Conservation (phyloP, 1,140 invertebrate genomes). For the Diabrotica virgifera region DNA sequence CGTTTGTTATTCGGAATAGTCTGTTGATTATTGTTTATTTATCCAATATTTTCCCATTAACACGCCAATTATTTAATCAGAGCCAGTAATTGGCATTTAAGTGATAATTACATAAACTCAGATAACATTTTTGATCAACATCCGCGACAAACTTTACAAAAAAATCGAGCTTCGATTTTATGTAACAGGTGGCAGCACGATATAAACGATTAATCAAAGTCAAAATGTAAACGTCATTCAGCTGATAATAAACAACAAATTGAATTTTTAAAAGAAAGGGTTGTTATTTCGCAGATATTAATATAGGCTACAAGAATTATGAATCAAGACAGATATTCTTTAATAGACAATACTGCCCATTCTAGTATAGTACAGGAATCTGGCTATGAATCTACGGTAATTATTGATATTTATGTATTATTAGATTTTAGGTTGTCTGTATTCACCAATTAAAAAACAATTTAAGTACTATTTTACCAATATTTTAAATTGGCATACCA, state of each 20-base stretch:
- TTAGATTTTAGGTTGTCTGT: not conserved
- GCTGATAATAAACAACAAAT: not conserved
- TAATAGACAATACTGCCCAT: conserved; percentile 20
- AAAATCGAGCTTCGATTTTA: not conserved
- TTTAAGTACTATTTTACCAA: too few species aligned
- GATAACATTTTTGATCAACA: too few species aligned
- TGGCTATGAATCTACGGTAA: conserved; percentile 25
- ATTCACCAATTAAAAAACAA: too few species aligned
- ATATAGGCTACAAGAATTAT: conserved; percentile 13
- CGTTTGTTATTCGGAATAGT: too few species aligned
- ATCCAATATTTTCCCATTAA: too few species aligned
- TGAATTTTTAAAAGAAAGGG: not conserved
- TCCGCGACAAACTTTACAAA: not conserved
- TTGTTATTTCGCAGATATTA: not conserved
- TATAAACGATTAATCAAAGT: not conserved
- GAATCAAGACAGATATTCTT: conserved; percentile 28
- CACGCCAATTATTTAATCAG: too few species aligned
- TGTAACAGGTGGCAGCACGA: not conserved
- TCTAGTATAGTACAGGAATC: conserved; percentile 17
- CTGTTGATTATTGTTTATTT: too few species aligned
- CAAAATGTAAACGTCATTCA: not conserved
- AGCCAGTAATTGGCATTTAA: too few species aligned
- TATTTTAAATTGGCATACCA: too few species aligned
- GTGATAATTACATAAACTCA: too few species aligned
- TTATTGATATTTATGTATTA: conserved; percentile 6